Conservation (phyloP, 2,888 invertebrate species). For the Stenchaetothrips biformis region DNA sequence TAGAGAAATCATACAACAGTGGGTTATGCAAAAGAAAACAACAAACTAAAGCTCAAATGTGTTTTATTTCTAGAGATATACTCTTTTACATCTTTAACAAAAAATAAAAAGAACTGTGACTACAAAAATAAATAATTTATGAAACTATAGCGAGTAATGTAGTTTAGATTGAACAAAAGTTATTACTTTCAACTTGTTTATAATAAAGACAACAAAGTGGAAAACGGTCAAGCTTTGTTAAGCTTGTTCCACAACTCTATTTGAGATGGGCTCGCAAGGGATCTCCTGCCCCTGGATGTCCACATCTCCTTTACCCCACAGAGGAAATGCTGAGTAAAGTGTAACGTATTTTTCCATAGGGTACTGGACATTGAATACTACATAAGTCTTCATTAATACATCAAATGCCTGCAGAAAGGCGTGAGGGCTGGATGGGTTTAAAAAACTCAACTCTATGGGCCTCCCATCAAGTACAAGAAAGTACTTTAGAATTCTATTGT, state of each 20-base stretch:
- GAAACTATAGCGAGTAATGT: neutral
- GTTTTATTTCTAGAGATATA: neutral
- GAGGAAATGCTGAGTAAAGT: neutral
- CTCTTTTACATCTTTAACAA: neutral
- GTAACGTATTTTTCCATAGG: neutral
- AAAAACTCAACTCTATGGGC: neutral
- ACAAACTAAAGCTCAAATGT: neutral
- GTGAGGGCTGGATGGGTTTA: neutral
- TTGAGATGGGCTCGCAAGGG: neutral
- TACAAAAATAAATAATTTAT: neutral
- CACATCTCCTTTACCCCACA: neutral
- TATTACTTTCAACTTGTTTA: too few relatives aligned
- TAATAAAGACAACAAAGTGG: too few relatives aligned
- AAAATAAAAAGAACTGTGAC: neutral
- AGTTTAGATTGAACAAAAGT: neutral
- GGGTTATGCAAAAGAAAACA: neutral
- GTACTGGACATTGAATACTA: neutral
- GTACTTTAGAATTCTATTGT: neutral
- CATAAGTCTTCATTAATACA: neutral
- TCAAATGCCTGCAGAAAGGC: too few relatives aligned
- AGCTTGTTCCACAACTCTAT: neutral
- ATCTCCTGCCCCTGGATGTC: neutral
- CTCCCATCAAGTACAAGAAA: neutral
- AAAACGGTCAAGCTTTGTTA: neutral
- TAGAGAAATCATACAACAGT: neutral